Base-by-base conservation (phyloP, 2,797 vertebrate species). In the Fringilla coelebs region DNA sequence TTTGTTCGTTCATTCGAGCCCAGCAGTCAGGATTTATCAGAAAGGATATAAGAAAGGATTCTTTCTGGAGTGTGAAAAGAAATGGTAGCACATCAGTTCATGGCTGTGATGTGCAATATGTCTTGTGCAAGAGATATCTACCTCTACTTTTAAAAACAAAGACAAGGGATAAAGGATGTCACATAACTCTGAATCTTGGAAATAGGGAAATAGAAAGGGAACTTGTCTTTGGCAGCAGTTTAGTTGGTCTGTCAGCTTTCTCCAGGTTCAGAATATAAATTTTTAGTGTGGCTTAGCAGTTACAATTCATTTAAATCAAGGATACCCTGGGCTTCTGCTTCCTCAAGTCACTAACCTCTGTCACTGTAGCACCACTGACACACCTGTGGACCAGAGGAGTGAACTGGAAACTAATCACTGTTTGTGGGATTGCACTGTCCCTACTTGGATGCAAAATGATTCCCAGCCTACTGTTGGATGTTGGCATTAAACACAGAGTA, bases 1-100 rank as follows among this genome's bases (percentile, higher is more conserved):
- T 79, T 81, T 0, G 1, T 36, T 34, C 0, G 0, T 49, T 75
- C 55, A 41, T 63, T 73, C 32, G 78, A 57, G 4, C 4, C 11
- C 75, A 78, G 24, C 2, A 41, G 16, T 29, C 36, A 21, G 40
- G 20, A 85, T 60, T 70, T 86, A 62, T 32, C 46, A 36, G 32
- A n/a, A 52, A 32, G 51, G 26, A 17, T 49, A 28, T 17, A 26
- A 49, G 49, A 51, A 54, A 54, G 52, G 19, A 20, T 60, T 86
- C 51, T n/a, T 88, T 95, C 49, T 38, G 34, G 22, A 77, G 13
- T 0, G 0, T 54, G 51, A 74, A 65, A 63, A 80, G 20, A 83
- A 85, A 38, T 5, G 14, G n/a, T 62, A 13, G 45, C 45, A 65
- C 22, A 68, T 4, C 17, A 79, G 20, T 66, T 88, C 38, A 76